These are phyloP conservation scores for Leucoptera coffeella DNA, from an alignment of 2,888 invertebrate genomes.

Conservation along the genomic window DNA sequence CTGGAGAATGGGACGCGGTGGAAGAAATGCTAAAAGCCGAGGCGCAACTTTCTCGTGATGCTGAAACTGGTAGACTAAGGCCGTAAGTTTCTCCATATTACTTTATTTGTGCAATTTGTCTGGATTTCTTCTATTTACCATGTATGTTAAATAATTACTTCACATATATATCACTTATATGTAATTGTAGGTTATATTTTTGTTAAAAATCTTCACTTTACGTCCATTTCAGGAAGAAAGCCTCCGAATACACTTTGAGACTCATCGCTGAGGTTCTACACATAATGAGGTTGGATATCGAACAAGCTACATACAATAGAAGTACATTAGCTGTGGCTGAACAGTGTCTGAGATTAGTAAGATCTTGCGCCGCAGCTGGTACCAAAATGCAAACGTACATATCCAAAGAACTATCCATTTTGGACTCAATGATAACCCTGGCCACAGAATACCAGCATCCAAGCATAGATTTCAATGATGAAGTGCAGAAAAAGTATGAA, in stretches of 20 bases:
- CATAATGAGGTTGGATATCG: constrained; percentile 42
- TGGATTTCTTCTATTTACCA: too few relatives aligned
- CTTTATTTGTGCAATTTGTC: too few relatives aligned
- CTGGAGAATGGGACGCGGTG: constrained; percentile 47
- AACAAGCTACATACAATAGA: constrained; percentile 38
- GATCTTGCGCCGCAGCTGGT: constrained; percentile 48
- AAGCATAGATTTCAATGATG: constrained; percentile 36
- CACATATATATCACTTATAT: too few relatives aligned
- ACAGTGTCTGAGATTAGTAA: constrained; percentile 44
- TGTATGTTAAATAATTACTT: too few relatives aligned
- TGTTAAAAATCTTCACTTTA: too few relatives aligned
- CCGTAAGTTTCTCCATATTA: too few relatives aligned
- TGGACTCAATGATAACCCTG: constrained; percentile 41
- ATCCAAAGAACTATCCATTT: constrained; percentile 39
- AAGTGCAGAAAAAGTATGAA: constrained; percentile 37
- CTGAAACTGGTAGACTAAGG: constrained; percentile 39
- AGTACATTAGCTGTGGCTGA: constrained; percentile 45
- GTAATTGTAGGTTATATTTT: too few relatives aligned
- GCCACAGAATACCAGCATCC: constrained; percentile 40
- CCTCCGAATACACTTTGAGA: constrained; percentile 42
- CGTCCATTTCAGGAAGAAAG: constrained; percentile 44
- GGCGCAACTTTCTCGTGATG: constrained; percentile 41
- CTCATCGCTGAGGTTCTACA: constrained; percentile 45
- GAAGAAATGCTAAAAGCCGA: constrained; percentile 47
- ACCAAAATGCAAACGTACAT: constrained; percentile 49